Percentiles rank a stretch among this genome's conserved stretches.
Evolutionary conservation across 2,797 vertebrate genomes (phyloP).

Genomic region (Gymnocypris eckloni): DNA sequence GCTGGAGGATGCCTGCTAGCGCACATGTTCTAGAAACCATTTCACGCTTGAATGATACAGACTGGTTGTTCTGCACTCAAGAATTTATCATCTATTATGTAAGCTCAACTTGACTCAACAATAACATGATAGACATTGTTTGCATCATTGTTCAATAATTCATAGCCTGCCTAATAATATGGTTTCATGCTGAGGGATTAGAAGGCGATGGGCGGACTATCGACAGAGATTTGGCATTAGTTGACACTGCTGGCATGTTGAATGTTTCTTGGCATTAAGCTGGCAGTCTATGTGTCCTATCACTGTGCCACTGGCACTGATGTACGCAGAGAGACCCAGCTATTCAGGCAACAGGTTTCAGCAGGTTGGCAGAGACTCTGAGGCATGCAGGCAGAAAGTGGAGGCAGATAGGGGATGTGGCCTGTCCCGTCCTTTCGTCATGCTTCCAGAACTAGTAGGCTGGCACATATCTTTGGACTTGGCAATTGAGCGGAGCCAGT

Average conservation of each 20-base stretch:
- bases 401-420: slow-evolving; percentile 59
- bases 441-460: slow-evolving; percentile 50
- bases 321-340: slow-evolving; percentile 52
- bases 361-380: slow-evolving; percentile 48
- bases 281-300: slow-evolving; percentile 34
- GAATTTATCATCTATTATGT: slow-evolving; percentile 57
- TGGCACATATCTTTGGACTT: slow-evolving; percentile 42
- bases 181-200: slow-evolving; percentile 29
- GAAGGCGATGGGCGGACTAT: neutral
- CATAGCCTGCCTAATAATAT: neutral
- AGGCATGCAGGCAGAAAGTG: slow-evolving; percentile 56
- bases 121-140: neutral
- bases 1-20: slow-evolving; percentile 30
- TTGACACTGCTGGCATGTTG: neutral
- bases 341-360: slow-evolving; percentile 65
- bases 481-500: slow-evolving; percentile 32
- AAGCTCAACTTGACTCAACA: slow-evolving; percentile 14
- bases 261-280: slow-evolving; percentile 28
- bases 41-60: slow-evolving; percentile 24
- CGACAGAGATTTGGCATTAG: slow-evolving; percentile 18
- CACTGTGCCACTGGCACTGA: slow-evolving; percentile 24
- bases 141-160: slow-evolving; percentile 6
- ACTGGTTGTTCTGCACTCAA: slow-evolving; percentile 56
- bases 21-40: slow-evolving; percentile 33
- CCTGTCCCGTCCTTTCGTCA: slow-evolving; percentile 44